Conservation (phyloP, 2,888 invertebrate species). For the Acanthosepion lycidas region DNA sequence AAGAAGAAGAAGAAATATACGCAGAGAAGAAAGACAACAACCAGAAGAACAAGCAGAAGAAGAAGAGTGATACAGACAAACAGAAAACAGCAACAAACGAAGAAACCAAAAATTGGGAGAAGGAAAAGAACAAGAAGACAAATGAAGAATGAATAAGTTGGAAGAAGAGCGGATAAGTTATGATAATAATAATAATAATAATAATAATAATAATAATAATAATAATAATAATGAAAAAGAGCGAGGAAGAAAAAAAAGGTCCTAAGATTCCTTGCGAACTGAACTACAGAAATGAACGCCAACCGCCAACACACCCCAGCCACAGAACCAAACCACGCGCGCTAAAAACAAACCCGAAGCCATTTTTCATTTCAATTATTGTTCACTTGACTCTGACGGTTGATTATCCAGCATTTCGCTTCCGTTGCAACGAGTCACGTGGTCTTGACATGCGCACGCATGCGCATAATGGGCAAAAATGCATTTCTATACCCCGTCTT, state of each 20-base stretch:
- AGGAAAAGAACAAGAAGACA: no score
- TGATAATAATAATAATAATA: no score
- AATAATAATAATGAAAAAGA: not conserved
- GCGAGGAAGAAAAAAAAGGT: not conserved
- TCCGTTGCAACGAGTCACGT: constrained; percentile 23
- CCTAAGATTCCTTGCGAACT: not conserved
- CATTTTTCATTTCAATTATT: constrained; percentile 33
- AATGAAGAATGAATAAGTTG: no score
- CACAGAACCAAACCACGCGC: not conserved
- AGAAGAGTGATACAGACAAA: no score
- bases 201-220: no score
- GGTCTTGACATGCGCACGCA: constrained; percentile 10
- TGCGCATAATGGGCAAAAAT: constrained; percentile 33
- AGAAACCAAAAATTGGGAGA: no score
- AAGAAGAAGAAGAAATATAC: no score
- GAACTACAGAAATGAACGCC: not conserved
- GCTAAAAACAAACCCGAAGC: not conserved
- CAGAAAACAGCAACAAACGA: no score
- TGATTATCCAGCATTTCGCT: not conserved
- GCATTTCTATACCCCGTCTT: not conserved
- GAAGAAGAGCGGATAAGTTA: no score
- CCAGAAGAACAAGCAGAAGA: no score
- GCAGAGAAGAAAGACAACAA: no score
- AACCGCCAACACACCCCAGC: not conserved
- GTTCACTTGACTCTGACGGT: constrained; percentile 8